Percentiles rank a stretch among this genome's conserved stretches.
Conservation (phyloP, 30 jellyfish, hydroid and myxozoan species). For the Morbakka virulenta region DNA sequence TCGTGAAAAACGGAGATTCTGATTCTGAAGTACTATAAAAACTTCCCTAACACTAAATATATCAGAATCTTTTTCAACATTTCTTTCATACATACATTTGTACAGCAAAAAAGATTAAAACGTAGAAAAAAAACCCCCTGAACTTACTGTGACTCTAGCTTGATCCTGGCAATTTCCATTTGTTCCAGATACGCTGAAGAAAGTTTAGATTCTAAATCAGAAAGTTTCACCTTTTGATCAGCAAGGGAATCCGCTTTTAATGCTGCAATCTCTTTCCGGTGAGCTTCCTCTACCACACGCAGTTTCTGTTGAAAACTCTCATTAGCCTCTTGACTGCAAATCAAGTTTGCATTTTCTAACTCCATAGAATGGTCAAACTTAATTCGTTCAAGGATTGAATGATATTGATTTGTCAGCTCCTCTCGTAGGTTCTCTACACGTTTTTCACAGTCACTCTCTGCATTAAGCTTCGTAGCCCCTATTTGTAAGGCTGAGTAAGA, state of each 20-base stretch:
- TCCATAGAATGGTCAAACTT: neutral
- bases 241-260: neutral
- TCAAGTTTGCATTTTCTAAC: neutral
- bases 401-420: conserved; percentile 4
- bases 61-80: too few species aligned
- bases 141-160: neutral
- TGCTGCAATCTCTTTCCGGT: neutral
- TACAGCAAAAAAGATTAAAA: too few species aligned
- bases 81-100: too few species aligned
- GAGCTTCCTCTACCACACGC: neutral
- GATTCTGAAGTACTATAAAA: too few species aligned
- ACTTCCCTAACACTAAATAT: too few species aligned
- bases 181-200: neutral
- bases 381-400: neutral
- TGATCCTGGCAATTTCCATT: neutral
- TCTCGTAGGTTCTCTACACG: conserved; percentile 18
- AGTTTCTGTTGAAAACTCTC: neutral
- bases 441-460: conserved; percentile 46
- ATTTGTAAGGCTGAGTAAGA: conserved; percentile 50
- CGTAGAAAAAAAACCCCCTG: too few species aligned
- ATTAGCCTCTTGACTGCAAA: neutral
- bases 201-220: neutral
- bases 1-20: too few species aligned
- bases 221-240: neutral
- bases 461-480: conserved; percentile 50